Evolutionary conservation across 2,888 invertebrate species (phyloP), one percentile per base, ranked within the genome.

Genomic region (Lochmaea crataegi): DNA sequence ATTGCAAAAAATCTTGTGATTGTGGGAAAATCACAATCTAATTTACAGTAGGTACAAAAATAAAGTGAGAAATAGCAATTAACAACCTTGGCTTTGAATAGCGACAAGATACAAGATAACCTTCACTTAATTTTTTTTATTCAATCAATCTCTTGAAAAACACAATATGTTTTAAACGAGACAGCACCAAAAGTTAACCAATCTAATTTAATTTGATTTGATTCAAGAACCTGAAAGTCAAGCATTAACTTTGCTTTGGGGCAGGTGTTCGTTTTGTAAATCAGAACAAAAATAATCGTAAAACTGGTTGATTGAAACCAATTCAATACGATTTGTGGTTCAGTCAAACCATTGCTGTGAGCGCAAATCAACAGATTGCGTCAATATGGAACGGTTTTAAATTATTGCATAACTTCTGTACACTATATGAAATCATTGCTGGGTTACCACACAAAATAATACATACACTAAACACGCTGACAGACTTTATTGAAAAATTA

Each of bases 331-430:
- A 26, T 26, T 68, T 63, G 68, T 61, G 61, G 63, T 45, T 41
- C 53, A 68, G 58, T 45, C 48, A 68, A 60, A 68, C 61, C 45
- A 45, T 66, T 56, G 56, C 58, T 58, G 10, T 57, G 53, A 63
- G 68, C 51, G 63, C 53, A 68, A 63, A 53, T 68, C 63, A 68
- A 22, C 18, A 38, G 18, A 45, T 63, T 68, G 51, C 68, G 68
- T 68, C 58, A n/a, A n/a, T n/a, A n/a, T n/a, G n/a, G n/a, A n/a
- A n/a, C n/a, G n/a, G n/a, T n/a, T n/a, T n/a, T n/a, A 18, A 60
- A 48, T 18, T 60, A 48, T 68, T 68, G 60, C 60, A 60, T 68
- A 68, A 68, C 60, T 58, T 58, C 45, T 10, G 26, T 67, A 48
- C 48, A 18, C 53, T 16, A 53, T 16, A 53, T 53, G 18, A 53